Conservation (phyloP, 64 coral and sea anemone genomes). For the Porites lutea region DNA sequence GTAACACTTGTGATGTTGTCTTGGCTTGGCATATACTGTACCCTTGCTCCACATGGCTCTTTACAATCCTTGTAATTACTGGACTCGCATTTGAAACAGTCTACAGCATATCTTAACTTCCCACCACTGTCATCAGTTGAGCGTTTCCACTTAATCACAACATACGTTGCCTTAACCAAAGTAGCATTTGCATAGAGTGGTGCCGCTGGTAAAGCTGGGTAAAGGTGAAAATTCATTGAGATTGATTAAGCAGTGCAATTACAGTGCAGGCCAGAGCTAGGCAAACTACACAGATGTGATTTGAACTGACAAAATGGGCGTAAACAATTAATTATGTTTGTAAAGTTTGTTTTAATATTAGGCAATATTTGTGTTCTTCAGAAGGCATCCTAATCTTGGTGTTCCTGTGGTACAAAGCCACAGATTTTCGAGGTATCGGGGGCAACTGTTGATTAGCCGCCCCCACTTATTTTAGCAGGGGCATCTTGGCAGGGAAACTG, state of each 20-base stretch:
- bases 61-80: neutral
- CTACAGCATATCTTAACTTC: slow-evolving; percentile 1
- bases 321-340: too few species aligned
- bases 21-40: slow-evolving; percentile 12
- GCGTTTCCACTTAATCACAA: neutral
- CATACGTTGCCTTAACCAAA: neutral
- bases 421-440: too few species aligned
- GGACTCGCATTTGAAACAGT: slow-evolving; percentile 44
- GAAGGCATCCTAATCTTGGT: too few species aligned
- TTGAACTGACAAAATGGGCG: too few species aligned
- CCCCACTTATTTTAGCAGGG: too few species aligned
- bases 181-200: slow-evolving; percentile 9
- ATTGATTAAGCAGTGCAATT: neutral
- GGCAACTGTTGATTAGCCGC: too few species aligned
- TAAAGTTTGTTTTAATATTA: too few species aligned
- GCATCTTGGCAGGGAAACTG: too few species aligned
- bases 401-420: too few species aligned
- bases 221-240: neutral
- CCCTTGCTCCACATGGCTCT: neutral
- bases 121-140: neutral
- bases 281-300: too few species aligned
- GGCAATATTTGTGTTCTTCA: too few species aligned
- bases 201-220: slow-evolving; percentile 17
- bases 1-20: neutral
- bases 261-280: too few species aligned